Conservation (phyloP, 2,113 vertebrate species). For the Athene noctua region DNA sequence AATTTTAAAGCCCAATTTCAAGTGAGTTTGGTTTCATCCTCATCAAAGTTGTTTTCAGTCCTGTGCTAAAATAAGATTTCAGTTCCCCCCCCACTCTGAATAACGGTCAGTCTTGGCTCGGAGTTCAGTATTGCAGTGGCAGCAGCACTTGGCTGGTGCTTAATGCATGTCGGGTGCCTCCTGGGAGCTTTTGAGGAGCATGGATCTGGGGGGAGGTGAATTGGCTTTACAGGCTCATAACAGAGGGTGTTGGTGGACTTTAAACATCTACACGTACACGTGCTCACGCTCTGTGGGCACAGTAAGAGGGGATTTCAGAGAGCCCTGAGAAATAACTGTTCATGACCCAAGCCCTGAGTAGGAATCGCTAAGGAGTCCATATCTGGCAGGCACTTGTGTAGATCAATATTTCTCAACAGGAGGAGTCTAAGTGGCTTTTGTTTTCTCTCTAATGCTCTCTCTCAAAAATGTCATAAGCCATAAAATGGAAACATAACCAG, state of each 20-base stretch:
- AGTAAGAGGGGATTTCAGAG: not conserved
- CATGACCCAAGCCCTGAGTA: not conserved
- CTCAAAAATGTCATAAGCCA: not conserved
- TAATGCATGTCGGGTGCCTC: not conserved
- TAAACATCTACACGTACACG: not conserved
- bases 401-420: not conserved
- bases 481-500: not conserved
- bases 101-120: not conserved
- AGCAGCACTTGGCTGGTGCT: not conserved
- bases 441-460: not conserved
- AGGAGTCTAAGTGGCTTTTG: not conserved
- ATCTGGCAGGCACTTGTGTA: not conserved
- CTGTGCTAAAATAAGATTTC: not conserved
- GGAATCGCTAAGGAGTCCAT: not conserved
- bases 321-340: not conserved
- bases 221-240: not conserved
- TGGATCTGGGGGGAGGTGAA: not conserved
- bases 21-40: not conserved
- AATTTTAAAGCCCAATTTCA: not conserved
- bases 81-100: not conserved
- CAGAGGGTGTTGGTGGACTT: not conserved
- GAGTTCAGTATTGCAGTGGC: not conserved
- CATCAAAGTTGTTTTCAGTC: not conserved
- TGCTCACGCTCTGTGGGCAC: not conserved
- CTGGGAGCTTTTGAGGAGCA: not conserved